These are phyloP conservation scores for Operophtera brumata DNA, from an alignment of 2,888 invertebrate species.

Conservation along the genomic window DNA sequence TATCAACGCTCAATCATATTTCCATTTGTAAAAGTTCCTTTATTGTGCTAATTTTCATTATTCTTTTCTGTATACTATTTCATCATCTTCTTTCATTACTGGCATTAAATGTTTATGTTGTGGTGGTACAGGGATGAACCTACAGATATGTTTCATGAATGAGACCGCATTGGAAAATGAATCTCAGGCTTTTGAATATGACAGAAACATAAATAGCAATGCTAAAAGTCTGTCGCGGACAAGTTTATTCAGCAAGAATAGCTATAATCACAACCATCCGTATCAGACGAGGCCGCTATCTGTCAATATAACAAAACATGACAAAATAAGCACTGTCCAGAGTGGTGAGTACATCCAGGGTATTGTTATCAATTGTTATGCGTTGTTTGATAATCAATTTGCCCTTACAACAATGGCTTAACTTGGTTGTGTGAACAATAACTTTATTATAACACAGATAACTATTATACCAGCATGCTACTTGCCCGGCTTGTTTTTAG, in stretches of 20 bases:
- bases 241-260: conserved; percentile 70
- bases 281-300: conserved; percentile 75
- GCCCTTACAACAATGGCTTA: not conserved
- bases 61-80: conserved; percentile 41
- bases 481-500: no score
- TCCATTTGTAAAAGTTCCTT: conserved; percentile 1
- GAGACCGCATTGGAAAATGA: conserved; percentile 93
- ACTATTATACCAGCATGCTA: no score
- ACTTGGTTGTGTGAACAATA: not conserved
- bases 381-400: not conserved
- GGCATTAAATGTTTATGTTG: conserved; percentile 38
- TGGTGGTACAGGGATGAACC: conserved; percentile 87
- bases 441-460: not conserved
- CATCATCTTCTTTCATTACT: conserved; percentile 24
- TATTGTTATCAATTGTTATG: conserved; percentile 32
- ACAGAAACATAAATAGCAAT: conserved; percentile 70
- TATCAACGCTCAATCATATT: conserved; percentile 7
- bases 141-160: conserved; percentile 98
- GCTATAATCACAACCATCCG: conserved; percentile 73
- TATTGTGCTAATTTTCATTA: conserved; percentile 25
- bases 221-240: conserved; percentile 67
- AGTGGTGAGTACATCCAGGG: conserved; percentile 60
- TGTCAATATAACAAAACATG: conserved; percentile 72
- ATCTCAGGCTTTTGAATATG: conserved; percentile 87
- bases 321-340: conserved; percentile 66